A percentile compares a stretch with the other conserved stretches of the same genome.
Evolutionary conservation across 2,797 vertebrate genomes (phyloP).

Genomic region (Anniella stebbinsi): DNA sequence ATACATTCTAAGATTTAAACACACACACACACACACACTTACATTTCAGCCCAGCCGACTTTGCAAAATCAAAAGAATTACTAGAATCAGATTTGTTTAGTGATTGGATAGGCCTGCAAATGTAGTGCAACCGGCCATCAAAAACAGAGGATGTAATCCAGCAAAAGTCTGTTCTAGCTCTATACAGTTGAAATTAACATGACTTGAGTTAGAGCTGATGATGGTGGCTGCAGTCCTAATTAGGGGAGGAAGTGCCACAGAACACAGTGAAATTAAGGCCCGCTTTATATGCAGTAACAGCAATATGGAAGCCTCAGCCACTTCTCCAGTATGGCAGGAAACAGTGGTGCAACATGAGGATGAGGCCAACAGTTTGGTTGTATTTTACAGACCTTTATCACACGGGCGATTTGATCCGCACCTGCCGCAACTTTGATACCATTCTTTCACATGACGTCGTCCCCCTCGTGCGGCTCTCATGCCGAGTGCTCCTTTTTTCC

Average conservation of each 20-base stretch:
- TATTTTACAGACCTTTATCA: too few relatives aligned
- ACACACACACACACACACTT: not conserved
- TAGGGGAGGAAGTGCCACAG: not conserved
- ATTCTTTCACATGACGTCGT: too few relatives aligned
- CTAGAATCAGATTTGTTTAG: not conserved
- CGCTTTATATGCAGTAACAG: not conserved
- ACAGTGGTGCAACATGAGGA: not conserved
- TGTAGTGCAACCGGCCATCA: not conserved
- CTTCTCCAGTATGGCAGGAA: not conserved
- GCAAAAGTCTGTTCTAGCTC: not conserved
- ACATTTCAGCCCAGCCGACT: not conserved
- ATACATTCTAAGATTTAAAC: not conserved
- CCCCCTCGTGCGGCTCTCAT: too few relatives aligned
- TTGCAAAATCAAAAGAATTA: not conserved
- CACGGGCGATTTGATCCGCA: too few relatives aligned
- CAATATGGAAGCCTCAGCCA: not conserved
- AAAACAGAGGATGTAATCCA: not conserved
- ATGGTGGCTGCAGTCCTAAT: not conserved
- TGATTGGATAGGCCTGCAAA: not conserved
- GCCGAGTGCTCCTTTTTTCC: too few relatives aligned
- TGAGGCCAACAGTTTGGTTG: too few relatives aligned
- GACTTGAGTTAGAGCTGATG: not conserved
- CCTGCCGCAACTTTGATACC: too few relatives aligned
- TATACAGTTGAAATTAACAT: not conserved
- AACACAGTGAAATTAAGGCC: not conserved